These are phyloP conservation scores for Borostomias antarcticus DNA, from an alignment of 2,797 vertebrate species.

Conservation along the genomic window DNA sequence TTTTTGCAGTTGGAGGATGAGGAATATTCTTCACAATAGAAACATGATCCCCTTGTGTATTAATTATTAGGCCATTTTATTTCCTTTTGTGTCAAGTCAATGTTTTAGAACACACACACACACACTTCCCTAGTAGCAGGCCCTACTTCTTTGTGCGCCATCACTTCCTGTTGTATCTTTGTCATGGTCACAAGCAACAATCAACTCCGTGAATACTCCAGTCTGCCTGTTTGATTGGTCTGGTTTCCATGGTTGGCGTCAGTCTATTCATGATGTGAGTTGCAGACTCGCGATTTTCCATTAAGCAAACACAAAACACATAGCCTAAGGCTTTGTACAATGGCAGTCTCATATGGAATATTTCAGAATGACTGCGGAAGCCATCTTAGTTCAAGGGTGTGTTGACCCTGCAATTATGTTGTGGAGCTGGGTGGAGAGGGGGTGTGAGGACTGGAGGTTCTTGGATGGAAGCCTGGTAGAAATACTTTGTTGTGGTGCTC, in stretches of 20 bases:
- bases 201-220: slow-evolving; percentile 9
- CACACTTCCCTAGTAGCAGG: not conserved
- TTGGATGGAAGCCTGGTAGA: slow-evolving; percentile 41
- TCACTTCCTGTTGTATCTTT: not conserved
- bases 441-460: slow-evolving; percentile 26
- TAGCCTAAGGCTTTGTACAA: slow-evolving; percentile 8
- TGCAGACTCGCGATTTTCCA: not conserved
- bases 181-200: not conserved
- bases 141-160: not conserved
- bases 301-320: not conserved
- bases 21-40: not conserved
- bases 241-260: slow-evolving; percentile 19
- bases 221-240: slow-evolving; percentile 23
- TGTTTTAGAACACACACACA: not conserved
- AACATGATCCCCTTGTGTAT: too few relatives aligned
- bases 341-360: slow-evolving; percentile 33
- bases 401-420: slow-evolving; percentile 52
- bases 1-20: too few relatives aligned
- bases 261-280: slow-evolving; percentile 8
- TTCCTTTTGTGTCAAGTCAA: not conserved
- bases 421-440: slow-evolving; percentile 32
- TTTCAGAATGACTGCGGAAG: slow-evolving; percentile 44
- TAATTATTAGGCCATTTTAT: too few relatives aligned
- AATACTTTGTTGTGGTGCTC: slow-evolving; percentile 46
- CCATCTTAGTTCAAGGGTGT: slow-evolving; percentile 54